These are phyloP conservation scores for Abramis brama DNA, from an alignment of 2,113 vertebrate species.

Conservation along the genomic window DNA sequence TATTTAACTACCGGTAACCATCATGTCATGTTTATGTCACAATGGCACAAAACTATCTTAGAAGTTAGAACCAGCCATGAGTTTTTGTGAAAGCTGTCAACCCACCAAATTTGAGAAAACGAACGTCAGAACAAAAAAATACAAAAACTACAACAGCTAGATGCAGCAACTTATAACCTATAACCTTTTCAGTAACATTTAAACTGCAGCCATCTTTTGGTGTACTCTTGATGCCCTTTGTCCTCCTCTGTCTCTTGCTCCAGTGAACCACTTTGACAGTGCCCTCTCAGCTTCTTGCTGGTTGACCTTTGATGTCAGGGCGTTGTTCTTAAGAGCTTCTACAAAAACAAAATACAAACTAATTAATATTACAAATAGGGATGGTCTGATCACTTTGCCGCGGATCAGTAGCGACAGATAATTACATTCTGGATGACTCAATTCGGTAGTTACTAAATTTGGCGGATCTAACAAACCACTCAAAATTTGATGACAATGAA, in stretches of 20 bases:
- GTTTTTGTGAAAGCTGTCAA: neutral
- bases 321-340: too few species aligned
- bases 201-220: slow-evolving; percentile 8
- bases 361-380: too few species aligned
- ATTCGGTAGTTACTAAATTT: too few species aligned
- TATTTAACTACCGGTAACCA: neutral
- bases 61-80: too few species aligned
- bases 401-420: too few species aligned
- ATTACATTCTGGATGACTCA: too few species aligned
- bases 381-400: too few species aligned
- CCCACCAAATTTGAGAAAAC: neutral
- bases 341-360: too few species aligned
- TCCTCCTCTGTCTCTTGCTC: slow-evolving; percentile 1
- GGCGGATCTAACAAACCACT: too few species aligned
- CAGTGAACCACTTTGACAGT: neutral
- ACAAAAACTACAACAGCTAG: neutral
- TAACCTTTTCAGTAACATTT: neutral
- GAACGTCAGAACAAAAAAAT: neutral
- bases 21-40: neutral
- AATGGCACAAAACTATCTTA: neutral
- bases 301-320: too few species aligned
- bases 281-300: slow-evolving; percentile 3
- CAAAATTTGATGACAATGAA: too few species aligned
- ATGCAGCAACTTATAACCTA: neutral
- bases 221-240: neutral